Percentiles rank a stretch among this genome's conserved stretches.
Evolutionary conservation across 2,113 vertebrate genomes (phyloP).

Genomic region (Psephotus haematonotus): DNA sequence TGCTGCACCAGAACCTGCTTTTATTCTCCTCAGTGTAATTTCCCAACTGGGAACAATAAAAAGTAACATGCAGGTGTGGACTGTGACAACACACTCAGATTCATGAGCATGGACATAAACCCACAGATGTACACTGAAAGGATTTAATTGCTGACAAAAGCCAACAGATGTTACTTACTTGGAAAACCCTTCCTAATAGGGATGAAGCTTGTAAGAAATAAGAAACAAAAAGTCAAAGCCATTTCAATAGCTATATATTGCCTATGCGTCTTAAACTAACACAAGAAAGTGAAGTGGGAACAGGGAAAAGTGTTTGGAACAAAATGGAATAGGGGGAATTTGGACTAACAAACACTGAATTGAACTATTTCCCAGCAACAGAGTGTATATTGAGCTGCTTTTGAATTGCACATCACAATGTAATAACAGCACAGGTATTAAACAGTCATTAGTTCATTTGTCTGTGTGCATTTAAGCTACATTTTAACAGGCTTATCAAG

Average conservation of each 20-base stretch:
- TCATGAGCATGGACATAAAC: not conserved
- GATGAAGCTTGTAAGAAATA: conserved; percentile 64
- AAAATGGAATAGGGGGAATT: not conserved
- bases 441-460: not conserved
- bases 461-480: not conserved
- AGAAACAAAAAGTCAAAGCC: conserved; percentile 27
- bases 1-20: not conserved
- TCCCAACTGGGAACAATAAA: not conserved
- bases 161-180: conserved; percentile 72
- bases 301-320: not conserved
- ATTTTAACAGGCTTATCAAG: not conserved
- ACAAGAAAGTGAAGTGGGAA: not conserved
- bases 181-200: conserved; percentile 57
- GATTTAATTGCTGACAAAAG: conserved; percentile 1
- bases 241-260: not conserved
- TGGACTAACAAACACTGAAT: not conserved
- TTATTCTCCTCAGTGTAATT: not conserved
- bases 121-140: conserved; percentile 3
- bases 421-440: not conserved
- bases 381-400: not conserved
- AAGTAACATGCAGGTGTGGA: not conserved
- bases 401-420: not conserved
- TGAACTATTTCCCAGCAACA: not conserved
- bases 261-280: not conserved
- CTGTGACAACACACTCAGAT: not conserved